These are phyloP conservation scores for Lutjanus argentimaculatus DNA, from an alignment of 2,797 vertebrate genomes.

Conservation along the genomic window DNA sequence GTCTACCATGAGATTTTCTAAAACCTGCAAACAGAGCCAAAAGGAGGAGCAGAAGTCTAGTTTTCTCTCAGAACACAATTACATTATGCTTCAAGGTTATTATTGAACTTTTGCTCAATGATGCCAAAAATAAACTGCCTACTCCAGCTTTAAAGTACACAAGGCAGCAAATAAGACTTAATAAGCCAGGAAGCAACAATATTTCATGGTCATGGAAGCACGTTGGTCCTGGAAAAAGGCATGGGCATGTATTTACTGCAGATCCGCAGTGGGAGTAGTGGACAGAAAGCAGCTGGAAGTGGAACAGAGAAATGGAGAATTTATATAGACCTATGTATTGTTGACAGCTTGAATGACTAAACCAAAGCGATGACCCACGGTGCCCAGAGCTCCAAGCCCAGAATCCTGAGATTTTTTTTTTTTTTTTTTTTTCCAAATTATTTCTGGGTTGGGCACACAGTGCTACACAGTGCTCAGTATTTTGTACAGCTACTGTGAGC, in stretches of 20 bases:
- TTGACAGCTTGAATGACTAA: constrained; percentile 22
- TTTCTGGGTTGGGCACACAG: neutral
- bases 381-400: neutral
- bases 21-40: too few species aligned
- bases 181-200: neutral
- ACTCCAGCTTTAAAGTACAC: too few species aligned
- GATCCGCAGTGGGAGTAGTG: constrained; percentile 20
- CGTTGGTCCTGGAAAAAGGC: neutral
- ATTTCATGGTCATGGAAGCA: neutral
- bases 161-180: neutral
- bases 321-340: neutral
- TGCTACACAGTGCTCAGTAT: neutral
- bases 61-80: too few species aligned
- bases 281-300: constrained; percentile 19
- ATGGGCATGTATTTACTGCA: constrained; percentile 6
- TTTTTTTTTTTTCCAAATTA: neutral
- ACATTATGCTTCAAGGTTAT: too few species aligned
- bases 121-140: too few species aligned
- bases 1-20: too few species aligned
- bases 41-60: too few species aligned
- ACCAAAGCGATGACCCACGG: neutral
- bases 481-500: neutral
- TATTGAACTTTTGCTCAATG: too few species aligned
- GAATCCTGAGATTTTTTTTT: neutral
- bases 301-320: constrained; percentile 19